These are phyloP conservation scores for Hypselothyrea guttata DNA, from an alignment of 2,888 invertebrate species.

Conservation along the genomic window DNA sequence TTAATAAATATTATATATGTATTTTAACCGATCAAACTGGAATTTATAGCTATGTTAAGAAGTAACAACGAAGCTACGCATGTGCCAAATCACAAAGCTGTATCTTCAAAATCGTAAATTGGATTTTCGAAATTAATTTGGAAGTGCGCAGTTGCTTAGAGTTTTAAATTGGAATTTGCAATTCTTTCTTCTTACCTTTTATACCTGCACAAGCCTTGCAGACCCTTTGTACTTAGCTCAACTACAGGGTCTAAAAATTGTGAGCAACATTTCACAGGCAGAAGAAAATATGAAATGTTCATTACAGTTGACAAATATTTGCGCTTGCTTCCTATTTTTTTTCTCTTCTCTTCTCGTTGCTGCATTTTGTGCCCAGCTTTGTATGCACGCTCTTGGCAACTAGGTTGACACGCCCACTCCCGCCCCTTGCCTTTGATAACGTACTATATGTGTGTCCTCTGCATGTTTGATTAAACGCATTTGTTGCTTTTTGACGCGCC, in stretches of 20 bases:
- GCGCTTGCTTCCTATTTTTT: slow-evolving; percentile 55
- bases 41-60: no score
- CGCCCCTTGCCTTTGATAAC: slow-evolving; percentile 31
- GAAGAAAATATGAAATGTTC: slow-evolving; percentile 74
- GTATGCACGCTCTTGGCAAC: slow-evolving; percentile 43
- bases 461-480: slow-evolving; percentile 77
- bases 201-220: no score
- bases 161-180: no score
- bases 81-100: no score
- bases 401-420: slow-evolving; percentile 41
- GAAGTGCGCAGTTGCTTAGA: no score
- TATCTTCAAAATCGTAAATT: no score
- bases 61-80: no score
- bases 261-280: slow-evolving; percentile 20
- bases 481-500: slow-evolving; percentile 72
- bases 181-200: no score
- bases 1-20: no score
- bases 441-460: slow-evolving; percentile 19
- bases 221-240: no score
- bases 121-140: no score
- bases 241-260: slow-evolving; percentile 9
- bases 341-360: slow-evolving; percentile 38
- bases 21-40: no score
- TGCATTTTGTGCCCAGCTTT: slow-evolving; percentile 60
- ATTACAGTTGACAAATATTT: slow-evolving; percentile 78